Evolutionary conservation across 2,888 invertebrate species (phyloP), one percentile per base, ranked within the genome.

Genomic region (Pheosia tremula): DNA sequence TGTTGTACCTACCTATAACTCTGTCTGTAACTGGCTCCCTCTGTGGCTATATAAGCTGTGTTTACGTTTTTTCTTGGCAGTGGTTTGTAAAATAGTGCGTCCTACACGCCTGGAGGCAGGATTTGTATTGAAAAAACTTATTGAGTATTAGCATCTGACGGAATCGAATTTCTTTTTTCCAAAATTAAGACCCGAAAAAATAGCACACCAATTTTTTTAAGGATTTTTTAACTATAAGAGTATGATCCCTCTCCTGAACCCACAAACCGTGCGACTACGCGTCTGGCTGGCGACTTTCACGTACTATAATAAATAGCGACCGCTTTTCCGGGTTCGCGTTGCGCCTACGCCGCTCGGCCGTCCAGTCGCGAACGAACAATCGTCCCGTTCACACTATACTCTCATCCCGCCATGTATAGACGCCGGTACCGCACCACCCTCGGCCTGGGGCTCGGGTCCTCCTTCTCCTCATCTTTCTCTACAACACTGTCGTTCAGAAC

Each of bases 391-490:
- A 78, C 80, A 82, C 82, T 82, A 73, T 60, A 50, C 36, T 56
- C 47, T 36, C n/a, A 55, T 55, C 62, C 50, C 62, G 78, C 58
- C 63, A 89, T 93, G 93, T 93, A 93, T 75, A 91, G 93, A 74
- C 92, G 93, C 66, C 91, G 93, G 61, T 93, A 93, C 78, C 91
- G 93, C 72, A 89, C 93, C 65, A 91, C 93, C 67, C 86, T 93
- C 58, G 93, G 93, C 75, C 78, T 93, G 59, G 93, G 93, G 52
- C 85, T 92, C 53, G 90, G 91, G 5, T 91, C 93, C 52, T 91
- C 91, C 5, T 88, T 92, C 69, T 92, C 93, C 0, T 91, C 92
- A 0, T 81, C 83, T 11, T 87, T 89, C 66, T 88, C 89, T 3
- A 89, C 89, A 13, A 90, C 89, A 9, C 75, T 90, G n/a, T 89